These are phyloP conservation scores for Thamnophis elegans DNA, from an alignment of 2,797 vertebrate species.

Conservation along the genomic window DNA sequence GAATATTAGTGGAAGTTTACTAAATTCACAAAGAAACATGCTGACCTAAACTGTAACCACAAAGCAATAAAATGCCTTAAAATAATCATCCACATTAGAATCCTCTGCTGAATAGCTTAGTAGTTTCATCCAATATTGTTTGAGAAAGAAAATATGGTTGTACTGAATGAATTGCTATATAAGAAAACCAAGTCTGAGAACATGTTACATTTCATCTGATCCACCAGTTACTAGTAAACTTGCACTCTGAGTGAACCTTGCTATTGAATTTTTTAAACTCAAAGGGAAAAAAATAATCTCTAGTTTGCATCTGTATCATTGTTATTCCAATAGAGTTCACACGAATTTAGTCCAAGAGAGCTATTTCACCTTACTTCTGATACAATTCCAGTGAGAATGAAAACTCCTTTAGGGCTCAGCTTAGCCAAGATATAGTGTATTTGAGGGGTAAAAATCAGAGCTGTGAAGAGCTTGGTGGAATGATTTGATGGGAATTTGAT, in stretches of 20 bases:
- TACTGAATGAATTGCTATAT: neutral
- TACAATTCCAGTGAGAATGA: neutral
- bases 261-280: neutral
- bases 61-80: neutral
- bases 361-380: neutral
- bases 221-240: neutral
- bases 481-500: neutral
- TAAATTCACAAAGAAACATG: neutral
- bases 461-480: neutral
- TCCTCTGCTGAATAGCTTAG: neutral
- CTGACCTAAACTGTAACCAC: neutral
- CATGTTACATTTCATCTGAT: neutral
- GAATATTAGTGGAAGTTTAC: neutral
- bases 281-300: neutral
- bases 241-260: neutral
- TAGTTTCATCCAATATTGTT: neutral
- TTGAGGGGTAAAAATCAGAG: accelerated
- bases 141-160: neutral
- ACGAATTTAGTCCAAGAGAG: neutral
- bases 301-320: neutral
- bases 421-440: neutral
- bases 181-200: neutral
- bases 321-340: neutral
- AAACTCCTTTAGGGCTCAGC: neutral
- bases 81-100: neutral